Conservation (phyloP, 2,888 invertebrate species). For the Dynastes maya region DNA sequence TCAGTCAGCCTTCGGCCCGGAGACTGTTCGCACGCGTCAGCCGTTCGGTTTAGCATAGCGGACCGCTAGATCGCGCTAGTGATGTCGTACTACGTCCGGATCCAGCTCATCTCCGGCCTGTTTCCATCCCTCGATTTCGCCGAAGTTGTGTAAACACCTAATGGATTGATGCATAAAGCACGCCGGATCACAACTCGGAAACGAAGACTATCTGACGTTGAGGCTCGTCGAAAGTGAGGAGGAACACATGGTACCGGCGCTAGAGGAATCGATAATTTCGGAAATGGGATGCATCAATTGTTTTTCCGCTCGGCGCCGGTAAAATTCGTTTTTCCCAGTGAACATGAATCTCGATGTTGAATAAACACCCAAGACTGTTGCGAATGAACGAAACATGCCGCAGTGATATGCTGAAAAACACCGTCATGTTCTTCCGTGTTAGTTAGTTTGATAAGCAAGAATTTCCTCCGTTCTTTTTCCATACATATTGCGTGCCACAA, state of each 20-base stretch:
- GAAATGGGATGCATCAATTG: constrained; percentile 25
- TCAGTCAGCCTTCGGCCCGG: constrained; percentile 46
- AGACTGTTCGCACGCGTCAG: constrained; percentile 10
- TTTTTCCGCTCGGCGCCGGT: constrained; percentile 7
- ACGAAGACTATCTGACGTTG: not conserved
- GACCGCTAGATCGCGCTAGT: constrained; percentile 19
- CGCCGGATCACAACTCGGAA: not conserved
- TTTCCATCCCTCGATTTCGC: too few species aligned
- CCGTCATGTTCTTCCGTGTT: too few species aligned
- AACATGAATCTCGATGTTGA: too few species aligned
- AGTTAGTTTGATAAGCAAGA: too few species aligned
- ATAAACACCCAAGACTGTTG: too few species aligned
- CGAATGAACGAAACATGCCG: too few species aligned
- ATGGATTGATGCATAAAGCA: too few species aligned
- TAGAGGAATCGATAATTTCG: constrained; percentile 24
- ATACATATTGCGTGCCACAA: not conserved
- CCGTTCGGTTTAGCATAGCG: not conserved
- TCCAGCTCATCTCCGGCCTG: not conserved
- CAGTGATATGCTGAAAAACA: too few species aligned
- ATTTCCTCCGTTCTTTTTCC: too few species aligned
- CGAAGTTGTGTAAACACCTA: too few species aligned
- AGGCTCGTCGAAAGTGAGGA: not conserved
- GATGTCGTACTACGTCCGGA: not conserved
- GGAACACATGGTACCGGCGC: constrained; percentile 20
- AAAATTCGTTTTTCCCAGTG: too few species aligned